A percentile compares a stretch with the other conserved stretches of the same genome.
Evolutionary conservation across 2,797 vertebrate genomes (phyloP).

Genomic region (Cacajao melanocephalus): DNA sequence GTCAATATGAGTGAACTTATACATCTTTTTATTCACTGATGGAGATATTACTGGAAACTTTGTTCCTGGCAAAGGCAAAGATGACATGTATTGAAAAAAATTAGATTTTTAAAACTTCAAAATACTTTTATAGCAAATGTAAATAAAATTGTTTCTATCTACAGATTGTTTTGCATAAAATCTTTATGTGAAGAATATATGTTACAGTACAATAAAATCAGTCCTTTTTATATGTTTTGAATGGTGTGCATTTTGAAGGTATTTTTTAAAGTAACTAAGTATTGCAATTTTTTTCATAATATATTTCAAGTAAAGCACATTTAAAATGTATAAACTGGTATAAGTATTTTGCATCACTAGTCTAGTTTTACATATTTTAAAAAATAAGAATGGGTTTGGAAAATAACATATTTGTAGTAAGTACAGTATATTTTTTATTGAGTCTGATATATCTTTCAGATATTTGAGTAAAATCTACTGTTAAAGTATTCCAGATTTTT

Average conservation of each 20-base stretch:
- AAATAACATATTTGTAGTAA: background rate
- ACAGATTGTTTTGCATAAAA: conserved; percentile 1
- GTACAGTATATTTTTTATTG: background rate
- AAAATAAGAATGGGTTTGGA: background rate
- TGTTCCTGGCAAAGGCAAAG: background rate
- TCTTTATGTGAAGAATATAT: background rate
- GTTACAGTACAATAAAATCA: background rate
- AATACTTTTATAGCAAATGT: conserved; percentile 25
- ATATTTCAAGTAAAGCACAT: conserved; percentile 29
- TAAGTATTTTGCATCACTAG: background rate
- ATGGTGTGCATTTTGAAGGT: conserved; percentile 20
- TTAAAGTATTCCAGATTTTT: background rate
- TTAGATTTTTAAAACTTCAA: background rate
- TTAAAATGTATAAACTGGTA: background rate
- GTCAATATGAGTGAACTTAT: background rate
- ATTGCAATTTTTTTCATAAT: background rate
- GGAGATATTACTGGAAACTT: background rate
- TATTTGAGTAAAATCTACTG: background rate
- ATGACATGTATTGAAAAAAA: background rate
- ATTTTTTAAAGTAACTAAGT: conserved; percentile 16
- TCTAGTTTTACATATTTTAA: background rate
- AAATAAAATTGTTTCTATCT: conserved; percentile 35
- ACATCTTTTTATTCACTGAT: background rate
- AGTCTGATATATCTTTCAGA: background rate
- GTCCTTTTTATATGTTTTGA: conserved; percentile 40